phyloP scores from a whole-genome alignment of 2,888 invertebrate genomes.

The Chorisops tibialis region DNA sequence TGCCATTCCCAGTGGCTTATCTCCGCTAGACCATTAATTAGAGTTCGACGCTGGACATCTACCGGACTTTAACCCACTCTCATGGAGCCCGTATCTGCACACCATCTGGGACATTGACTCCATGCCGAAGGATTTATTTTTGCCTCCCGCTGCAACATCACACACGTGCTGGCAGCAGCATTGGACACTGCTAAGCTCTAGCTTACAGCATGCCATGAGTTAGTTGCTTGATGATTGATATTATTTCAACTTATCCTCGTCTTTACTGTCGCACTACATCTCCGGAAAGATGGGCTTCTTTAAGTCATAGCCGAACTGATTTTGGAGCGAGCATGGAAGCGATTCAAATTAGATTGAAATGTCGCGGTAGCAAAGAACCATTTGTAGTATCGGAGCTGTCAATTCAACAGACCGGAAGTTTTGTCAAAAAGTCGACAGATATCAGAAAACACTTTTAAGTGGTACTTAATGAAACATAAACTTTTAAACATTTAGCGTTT shows the following conservation, averaged over 20 bases:
- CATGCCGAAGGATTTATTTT: conserved; percentile 16
- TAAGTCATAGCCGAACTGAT: too few relatives aligned
- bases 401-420: too few relatives aligned
- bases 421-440: too few relatives aligned
- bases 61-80: conserved; percentile 12
- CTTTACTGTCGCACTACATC: neutral
- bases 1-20: conserved; percentile 12
- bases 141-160: conserved; percentile 18
- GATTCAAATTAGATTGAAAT: too few relatives aligned
- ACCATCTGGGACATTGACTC: conserved; percentile 24
- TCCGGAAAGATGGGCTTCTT: too few relatives aligned
- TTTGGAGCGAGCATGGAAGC: too few relatives aligned
- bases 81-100: neutral
- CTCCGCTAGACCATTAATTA: conserved; percentile 21
- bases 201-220: neutral
- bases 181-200: too few relatives aligned
- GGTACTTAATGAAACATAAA: too few relatives aligned
- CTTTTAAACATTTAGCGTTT: too few relatives aligned
- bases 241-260: conserved; percentile 14
- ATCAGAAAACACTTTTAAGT: too few relatives aligned
- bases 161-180: conserved; percentile 5
- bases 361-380: too few relatives aligned
- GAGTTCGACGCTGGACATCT: conserved; percentile 14
- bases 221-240: conserved; percentile 14
- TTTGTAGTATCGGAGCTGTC: too few relatives aligned